These are phyloP conservation scores for Serripes groenlandicus DNA, from an alignment of 2,888 invertebrate genomes.

Conservation along the genomic window DNA sequence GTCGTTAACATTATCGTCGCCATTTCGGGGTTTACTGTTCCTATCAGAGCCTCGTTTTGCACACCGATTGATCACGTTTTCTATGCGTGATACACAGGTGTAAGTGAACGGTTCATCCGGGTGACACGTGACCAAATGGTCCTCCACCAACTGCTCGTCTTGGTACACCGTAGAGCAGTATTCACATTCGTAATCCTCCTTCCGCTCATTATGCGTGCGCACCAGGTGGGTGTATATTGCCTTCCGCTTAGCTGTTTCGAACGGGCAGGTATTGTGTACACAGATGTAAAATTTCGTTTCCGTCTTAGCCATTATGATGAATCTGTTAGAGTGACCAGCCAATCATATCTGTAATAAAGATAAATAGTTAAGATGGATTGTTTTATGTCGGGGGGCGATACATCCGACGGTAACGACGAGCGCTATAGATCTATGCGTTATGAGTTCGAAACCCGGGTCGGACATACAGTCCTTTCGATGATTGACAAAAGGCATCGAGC, in stretches of 20 bases:
- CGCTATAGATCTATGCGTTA: too few relatives aligned
- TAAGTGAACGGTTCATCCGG: slow-evolving; percentile 57
- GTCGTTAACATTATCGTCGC: neutral
- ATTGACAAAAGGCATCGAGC: too few relatives aligned
- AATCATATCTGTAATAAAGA: too few relatives aligned
- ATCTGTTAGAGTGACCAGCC: too few relatives aligned
- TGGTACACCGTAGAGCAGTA: slow-evolving; percentile 57
- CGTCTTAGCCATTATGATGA: neutral
- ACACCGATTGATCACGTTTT: slow-evolving; percentile 61
- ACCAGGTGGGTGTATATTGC: slow-evolving; percentile 64
- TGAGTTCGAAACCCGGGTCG: too few relatives aligned
- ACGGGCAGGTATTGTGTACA: slow-evolving; percentile 48
- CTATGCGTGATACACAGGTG: slow-evolving; percentile 65
- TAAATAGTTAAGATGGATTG: too few relatives aligned
- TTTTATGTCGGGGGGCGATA: too few relatives aligned
- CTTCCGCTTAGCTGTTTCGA: slow-evolving; percentile 60
- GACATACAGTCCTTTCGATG: too few relatives aligned
- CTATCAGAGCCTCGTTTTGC: slow-evolving; percentile 41
- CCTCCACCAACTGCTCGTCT: slow-evolving; percentile 49
- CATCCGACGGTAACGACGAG: too few relatives aligned
- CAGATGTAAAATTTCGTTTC: slow-evolving; percentile 51
- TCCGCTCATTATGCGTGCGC: slow-evolving; percentile 62
- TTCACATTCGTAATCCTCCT: slow-evolving; percentile 67
- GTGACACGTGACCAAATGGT: slow-evolving; percentile 50
- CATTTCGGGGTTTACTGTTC: neutral